Percentiles rank a stretch among this genome's conserved stretches.
phyloP scores from a whole-genome alignment of 2,797 vertebrate species.

The Smutsia gigantea region DNA sequence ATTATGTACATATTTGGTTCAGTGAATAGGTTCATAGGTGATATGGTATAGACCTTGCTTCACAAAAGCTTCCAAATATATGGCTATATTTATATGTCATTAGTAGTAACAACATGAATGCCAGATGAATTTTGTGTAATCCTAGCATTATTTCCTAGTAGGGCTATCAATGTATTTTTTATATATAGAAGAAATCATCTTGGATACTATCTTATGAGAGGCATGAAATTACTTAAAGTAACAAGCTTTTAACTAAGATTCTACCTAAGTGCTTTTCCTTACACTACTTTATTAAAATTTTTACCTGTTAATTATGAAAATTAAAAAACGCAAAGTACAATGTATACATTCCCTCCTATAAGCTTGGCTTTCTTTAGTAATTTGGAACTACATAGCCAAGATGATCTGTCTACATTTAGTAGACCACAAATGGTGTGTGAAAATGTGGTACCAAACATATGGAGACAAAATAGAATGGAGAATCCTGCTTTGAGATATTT shows the following conservation, averaged over 20 bases:
- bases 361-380: constrained; percentile 40
- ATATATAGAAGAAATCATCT: constrained; percentile 5
- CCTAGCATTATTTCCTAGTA: constrained; percentile 28
- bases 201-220: constrained; percentile 4
- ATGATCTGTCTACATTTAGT: constrained; percentile 42
- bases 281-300: background rate
- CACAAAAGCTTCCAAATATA: constrained; percentile 33
- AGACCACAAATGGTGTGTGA: constrained; percentile 18
- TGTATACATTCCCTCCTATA: background rate
- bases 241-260: constrained; percentile 31
- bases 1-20: background rate
- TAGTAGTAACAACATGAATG: background rate
- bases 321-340: constrained; percentile 7
- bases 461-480: background rate
- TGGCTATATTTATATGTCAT: background rate
- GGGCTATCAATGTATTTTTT: background rate
- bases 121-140: background rate
- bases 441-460: constrained; percentile 27
- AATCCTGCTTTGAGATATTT: constrained; percentile 27
- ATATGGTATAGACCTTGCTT: background rate
- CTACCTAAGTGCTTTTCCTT: background rate
- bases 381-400: constrained; percentile 16
- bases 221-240: constrained; percentile 8
- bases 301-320: background rate
- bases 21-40: background rate